Percentiles rank a stretch among this genome's conserved stretches.
phyloP scores from a whole-genome alignment of 2,888 invertebrate genomes.

The Nomada hirtipes region DNA sequence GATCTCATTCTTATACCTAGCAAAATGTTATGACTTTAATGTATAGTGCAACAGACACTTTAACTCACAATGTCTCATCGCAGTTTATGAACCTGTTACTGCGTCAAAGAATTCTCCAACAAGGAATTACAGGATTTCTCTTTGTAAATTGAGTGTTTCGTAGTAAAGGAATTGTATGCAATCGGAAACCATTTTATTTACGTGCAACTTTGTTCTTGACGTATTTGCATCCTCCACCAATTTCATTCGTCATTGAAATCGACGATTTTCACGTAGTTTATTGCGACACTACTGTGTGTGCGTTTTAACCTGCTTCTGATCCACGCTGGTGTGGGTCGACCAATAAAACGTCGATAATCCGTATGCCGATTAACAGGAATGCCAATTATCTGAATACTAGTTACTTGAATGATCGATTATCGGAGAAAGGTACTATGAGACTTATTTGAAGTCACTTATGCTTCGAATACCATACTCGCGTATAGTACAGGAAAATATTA shows the following conservation, averaged over 20 bases:
- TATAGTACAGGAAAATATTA: neutral
- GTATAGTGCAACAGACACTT: neutral
- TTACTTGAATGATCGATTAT: constrained; percentile 46
- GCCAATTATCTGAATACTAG: constrained; percentile 41
- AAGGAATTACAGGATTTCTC: neutral
- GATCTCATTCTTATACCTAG: neutral
- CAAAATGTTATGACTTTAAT: neutral
- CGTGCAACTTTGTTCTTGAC: neutral
- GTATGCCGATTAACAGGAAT: constrained; percentile 43
- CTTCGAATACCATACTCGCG: neutral
- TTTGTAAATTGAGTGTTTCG: neutral
- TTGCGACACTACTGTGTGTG: constrained; percentile 1
- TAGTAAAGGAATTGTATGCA: neutral
- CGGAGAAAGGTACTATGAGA: constrained; percentile 24
- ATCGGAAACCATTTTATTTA: neutral
- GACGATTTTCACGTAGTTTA: constrained; percentile 6
- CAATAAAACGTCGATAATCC: constrained; percentile 40
- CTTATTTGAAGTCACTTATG: neutral
- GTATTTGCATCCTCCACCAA: neutral
- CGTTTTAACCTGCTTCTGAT: constrained; percentile 7
- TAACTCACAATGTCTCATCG: neutral
- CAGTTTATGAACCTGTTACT: neutral
- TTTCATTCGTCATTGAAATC: neutral
- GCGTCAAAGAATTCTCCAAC: neutral
- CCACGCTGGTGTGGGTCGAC: neutral